Conservation (phyloP, 2,888 invertebrate genomes). For the Emmelina monodactyla region DNA sequence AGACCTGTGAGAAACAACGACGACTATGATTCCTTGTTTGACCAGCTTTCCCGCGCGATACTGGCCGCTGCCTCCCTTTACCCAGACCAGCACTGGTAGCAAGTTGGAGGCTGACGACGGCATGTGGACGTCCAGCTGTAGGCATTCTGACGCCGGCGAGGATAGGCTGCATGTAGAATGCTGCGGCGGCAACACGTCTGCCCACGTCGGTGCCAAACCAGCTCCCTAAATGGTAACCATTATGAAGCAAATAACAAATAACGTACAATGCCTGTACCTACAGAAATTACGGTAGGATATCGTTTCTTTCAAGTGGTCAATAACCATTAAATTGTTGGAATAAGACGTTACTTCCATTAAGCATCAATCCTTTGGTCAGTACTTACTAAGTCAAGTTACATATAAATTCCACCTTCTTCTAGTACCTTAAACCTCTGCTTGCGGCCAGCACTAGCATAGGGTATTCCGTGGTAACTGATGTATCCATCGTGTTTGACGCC, state of each 20-base stretch:
- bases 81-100: slow-evolving; percentile 47
- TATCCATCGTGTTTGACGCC: slow-evolving; percentile 32
- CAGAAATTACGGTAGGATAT: too few relatives aligned
- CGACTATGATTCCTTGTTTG: slow-evolving; percentile 35
- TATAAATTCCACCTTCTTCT: too few relatives aligned
- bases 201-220: slow-evolving; percentile 42
- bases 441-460: slow-evolving; percentile 32
- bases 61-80: slow-evolving; percentile 30
- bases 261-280: too few relatives aligned
- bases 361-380: too few relatives aligned
- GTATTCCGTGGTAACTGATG: slow-evolving; percentile 41
- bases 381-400: too few relatives aligned
- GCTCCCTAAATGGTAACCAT: too few relatives aligned
- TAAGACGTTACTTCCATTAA: too few relatives aligned
- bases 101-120: slow-evolving; percentile 39
- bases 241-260: too few relatives aligned
- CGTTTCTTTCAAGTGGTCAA: too few relatives aligned
- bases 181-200: slow-evolving; percentile 28
- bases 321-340: too few relatives aligned
- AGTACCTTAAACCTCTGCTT: slow-evolving; percentile 36
- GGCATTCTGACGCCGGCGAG: slow-evolving; percentile 64
- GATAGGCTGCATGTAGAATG: slow-evolving; percentile 26
- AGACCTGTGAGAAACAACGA: slow-evolving; percentile 44
- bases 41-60: slow-evolving; percentile 35
- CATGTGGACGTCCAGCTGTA: slow-evolving; percentile 70